Conservation (phyloP, 2,888 invertebrate species). For the Drosophila bunnanda region DNA sequence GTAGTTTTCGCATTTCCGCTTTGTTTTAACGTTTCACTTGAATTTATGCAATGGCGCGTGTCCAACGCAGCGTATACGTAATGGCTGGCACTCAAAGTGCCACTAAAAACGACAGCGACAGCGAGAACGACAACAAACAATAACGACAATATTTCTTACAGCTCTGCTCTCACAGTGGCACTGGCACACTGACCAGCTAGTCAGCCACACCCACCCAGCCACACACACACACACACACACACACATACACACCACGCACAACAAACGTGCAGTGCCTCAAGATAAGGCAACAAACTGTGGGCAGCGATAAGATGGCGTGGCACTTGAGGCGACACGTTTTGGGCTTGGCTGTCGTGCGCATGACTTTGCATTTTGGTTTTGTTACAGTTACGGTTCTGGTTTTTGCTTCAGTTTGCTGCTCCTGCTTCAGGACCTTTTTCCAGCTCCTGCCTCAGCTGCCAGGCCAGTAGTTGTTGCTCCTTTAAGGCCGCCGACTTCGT, state of each 20-base stretch:
- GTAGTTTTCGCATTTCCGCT: conserved; percentile 76
- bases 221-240: conserved; percentile 38
- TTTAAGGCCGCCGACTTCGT: conserved; percentile 26
- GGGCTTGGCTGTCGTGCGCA: conserved; percentile 71
- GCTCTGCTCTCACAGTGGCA: conserved; percentile 32
- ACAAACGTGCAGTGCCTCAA: conserved; percentile 64
- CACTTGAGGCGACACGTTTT: conserved; percentile 76
- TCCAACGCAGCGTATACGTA: conserved; percentile 80
- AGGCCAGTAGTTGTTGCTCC: conserved; percentile 32
- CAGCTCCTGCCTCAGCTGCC: conserved; percentile 12
- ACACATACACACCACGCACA: conserved; percentile 14
- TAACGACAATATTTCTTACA: conserved; percentile 71
- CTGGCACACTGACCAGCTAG: conserved; percentile 38
- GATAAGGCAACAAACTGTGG: conserved; percentile 78
- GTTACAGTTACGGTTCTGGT: conserved; percentile 45
- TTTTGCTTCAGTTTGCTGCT: conserved; percentile 26
- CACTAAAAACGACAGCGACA: conserved; percentile 65
- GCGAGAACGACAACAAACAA: conserved; percentile 60
- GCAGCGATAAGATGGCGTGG: conserved; percentile 72
- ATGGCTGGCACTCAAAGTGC: conserved; percentile 70
- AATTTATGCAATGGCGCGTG: conserved; percentile 82
- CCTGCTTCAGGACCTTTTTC: background rate
- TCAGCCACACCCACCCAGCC: conserved; percentile 44
- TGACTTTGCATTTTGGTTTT: conserved; percentile 62
- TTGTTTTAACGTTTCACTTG: conserved; percentile 81